Base-by-base conservation (phyloP, 2,113 vertebrate genomes). In the Istiophorus platypterus region DNA sequence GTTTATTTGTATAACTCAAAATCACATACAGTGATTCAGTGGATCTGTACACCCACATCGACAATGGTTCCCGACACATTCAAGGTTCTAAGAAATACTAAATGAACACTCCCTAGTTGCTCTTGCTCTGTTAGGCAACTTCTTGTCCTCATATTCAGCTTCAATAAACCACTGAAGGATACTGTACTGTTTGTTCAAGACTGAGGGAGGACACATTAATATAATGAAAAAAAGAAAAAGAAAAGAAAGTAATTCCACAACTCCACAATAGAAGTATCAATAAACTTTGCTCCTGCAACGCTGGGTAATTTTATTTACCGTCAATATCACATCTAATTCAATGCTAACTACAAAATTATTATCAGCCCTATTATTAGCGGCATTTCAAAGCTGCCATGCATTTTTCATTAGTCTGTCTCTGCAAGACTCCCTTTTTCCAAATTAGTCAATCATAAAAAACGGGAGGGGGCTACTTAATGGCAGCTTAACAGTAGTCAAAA, bases 241-340 rank as follows among this genome's bases (percentile, higher is more conserved):
- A 47, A 47, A 47, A 13, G 12, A 11, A 47, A 17, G 45, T 47
- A 47, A 47, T 47, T 47, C 15, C 45, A 47, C 14, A 47, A 47
- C 6, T 18, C 6, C 5, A 47, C 18, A 47, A 7, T 17, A 47
- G 18, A 15, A 47, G 45, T 17, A 34, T 34, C 31, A 34, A 34
- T 34, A 6, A 34, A 34, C 31, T 4, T 34, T 34, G 3, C 31
- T 34, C 31, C 31, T 34, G 31, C 31, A 34, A 3, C 6, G 31
- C 31, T 34, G 31, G 45, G 17, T 47, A 18, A 47, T 18, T 67
- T 63, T 37, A 37, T 74, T 2, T 10, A n/a, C 15, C 18, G 18
- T 75, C 54, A 75, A 17, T 26, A 8, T 26, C 34, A 71, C 39
- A 59, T 26, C 31, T n/a, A 65, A 45, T 17, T 75, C 11, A 62